Conservation (phyloP, 2,797 vertebrate genomes). For the Scleropages formosus region DNA sequence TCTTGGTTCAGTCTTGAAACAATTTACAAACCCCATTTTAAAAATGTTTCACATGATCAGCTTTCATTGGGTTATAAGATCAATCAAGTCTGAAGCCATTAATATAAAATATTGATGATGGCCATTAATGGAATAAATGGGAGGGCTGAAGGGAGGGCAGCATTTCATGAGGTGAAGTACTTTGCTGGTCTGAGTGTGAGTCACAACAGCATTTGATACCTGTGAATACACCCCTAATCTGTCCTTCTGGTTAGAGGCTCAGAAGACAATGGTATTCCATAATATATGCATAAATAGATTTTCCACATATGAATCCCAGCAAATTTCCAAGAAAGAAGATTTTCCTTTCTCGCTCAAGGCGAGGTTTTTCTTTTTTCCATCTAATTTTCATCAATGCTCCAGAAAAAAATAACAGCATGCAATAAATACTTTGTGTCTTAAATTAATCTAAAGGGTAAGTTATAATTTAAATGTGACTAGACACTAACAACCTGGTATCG, state of each 20-base stretch:
- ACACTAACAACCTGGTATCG: no score
- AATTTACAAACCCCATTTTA: slow-evolving; percentile 15
- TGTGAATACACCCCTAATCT: background rate
- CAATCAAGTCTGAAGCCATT: slow-evolving; percentile 17
- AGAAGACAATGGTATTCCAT: no score
- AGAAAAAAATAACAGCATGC: background rate
- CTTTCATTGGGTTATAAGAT: slow-evolving; percentile 20
- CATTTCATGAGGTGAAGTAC: background rate
- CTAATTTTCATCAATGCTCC: background rate
- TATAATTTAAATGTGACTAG: no score
- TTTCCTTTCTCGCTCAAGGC: background rate
- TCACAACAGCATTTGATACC: background rate
- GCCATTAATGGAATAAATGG: background rate
- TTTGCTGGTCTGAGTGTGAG: background rate
- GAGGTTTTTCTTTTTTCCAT: background rate
- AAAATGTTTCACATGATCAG: slow-evolving; percentile 6
- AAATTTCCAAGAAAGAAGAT: slow-evolving; percentile 19
- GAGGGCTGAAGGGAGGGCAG: background rate
- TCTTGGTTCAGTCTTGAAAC: slow-evolving; percentile 3
- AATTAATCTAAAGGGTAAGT: no score
- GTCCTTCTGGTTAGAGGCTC: background rate
- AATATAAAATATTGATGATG: slow-evolving; percentile 6
- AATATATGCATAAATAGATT: slow-evolving; percentile 20
- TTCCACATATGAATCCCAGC: background rate
- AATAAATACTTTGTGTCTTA: background rate